phyloP scores from a whole-genome alignment of 2,797 vertebrate species.

The Antennarius maculatus region DNA sequence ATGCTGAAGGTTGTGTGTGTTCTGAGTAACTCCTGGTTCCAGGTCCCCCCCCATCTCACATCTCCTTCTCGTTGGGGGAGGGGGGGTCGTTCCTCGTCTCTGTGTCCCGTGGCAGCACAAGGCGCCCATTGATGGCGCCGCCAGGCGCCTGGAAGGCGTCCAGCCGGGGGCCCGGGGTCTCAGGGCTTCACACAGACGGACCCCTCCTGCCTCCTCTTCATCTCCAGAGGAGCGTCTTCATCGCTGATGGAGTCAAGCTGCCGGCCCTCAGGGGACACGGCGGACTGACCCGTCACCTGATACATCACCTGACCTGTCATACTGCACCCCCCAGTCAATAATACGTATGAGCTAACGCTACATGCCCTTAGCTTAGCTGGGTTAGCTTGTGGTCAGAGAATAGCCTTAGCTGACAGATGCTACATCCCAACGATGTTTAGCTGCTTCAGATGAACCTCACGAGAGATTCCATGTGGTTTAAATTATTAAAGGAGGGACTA shows the following conservation, averaged over 20 bases:
- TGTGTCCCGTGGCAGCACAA: slow-evolving; percentile 68
- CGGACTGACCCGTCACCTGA: slow-evolving; percentile 39
- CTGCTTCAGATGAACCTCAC: too few relatives aligned
- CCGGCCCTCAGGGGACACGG: slow-evolving; percentile 43
- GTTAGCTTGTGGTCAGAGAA: slow-evolving; percentile 17
- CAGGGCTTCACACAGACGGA: slow-evolving; percentile 59
- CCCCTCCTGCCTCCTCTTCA: slow-evolving; percentile 72
- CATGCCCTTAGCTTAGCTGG: too few relatives aligned
- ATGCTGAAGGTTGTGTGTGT: slow-evolving; percentile 15
- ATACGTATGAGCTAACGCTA: too few relatives aligned
- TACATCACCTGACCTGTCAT: too few relatives aligned
- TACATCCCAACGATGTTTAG: too few relatives aligned
- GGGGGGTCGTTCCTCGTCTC: neutral
- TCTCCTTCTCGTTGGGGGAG: neutral
- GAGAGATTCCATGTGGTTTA: too few relatives aligned
- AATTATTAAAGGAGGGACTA: too few relatives aligned
- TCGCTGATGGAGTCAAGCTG: slow-evolving; percentile 69
- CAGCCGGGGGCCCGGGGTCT: slow-evolving; percentile 55
- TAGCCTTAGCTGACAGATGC: too few relatives aligned
- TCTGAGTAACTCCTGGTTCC: too few relatives aligned
- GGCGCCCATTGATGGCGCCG: slow-evolving; percentile 71
- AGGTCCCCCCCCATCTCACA: too few relatives aligned
- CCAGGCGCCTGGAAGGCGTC: slow-evolving; percentile 45
- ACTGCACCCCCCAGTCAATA: too few relatives aligned
- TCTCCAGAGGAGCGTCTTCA: slow-evolving; percentile 56